phyloP scores from a whole-genome alignment of 1,140 invertebrate genomes.

The Danaus plexippus region DNA sequence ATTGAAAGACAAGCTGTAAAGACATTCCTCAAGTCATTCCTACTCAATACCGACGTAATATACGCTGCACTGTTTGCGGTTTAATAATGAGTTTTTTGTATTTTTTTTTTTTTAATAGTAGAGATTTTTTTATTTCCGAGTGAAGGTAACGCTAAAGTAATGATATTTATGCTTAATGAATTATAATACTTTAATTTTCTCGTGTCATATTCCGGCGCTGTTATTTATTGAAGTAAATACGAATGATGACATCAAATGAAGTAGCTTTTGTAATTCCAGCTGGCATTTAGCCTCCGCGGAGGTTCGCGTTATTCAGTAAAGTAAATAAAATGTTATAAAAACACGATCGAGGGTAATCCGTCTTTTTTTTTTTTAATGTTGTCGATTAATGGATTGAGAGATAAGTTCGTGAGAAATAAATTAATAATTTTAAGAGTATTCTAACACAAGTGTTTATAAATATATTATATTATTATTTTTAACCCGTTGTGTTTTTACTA shows the following conservation, averaged over 20 bases:
- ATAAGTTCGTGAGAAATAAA: slow-evolving; percentile 69
- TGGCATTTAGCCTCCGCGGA: slow-evolving; percentile 24
- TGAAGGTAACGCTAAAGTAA: slow-evolving; percentile 61
- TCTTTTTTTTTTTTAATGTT: slow-evolving; percentile 61
- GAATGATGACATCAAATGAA: slow-evolving; percentile 34
- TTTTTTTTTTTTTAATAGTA: slow-evolving; percentile 61
- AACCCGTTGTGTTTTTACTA: slow-evolving; percentile 59
- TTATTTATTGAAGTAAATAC: slow-evolving; percentile 52
- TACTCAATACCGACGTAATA: slow-evolving; percentile 8
- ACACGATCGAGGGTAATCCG: slow-evolving; percentile 47
- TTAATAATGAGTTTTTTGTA: slow-evolving; percentile 53
- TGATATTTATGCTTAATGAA: slow-evolving; percentile 63
- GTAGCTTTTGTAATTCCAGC: slow-evolving; percentile 12
- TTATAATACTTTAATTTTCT: slow-evolving; percentile 58
- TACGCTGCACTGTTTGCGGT: slow-evolving; percentile 52
- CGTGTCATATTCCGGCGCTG: slow-evolving; percentile 61
- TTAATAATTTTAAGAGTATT: slow-evolving; percentile 72
- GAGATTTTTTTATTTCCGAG: slow-evolving; percentile 68
- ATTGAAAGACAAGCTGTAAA: slow-evolving; percentile 19
- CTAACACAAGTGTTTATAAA: slow-evolving; percentile 72
- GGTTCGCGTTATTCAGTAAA: slow-evolving; percentile 9
- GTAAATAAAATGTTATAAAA: slow-evolving; percentile 21
- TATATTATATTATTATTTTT: slow-evolving; percentile 72
- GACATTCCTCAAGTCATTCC: slow-evolving; percentile 20
- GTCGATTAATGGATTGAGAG: slow-evolving; percentile 64